These are phyloP conservation scores for Prionchulus punctatus DNA, from an alignment of 2,888 invertebrate genomes.

Conservation along the genomic window DNA sequence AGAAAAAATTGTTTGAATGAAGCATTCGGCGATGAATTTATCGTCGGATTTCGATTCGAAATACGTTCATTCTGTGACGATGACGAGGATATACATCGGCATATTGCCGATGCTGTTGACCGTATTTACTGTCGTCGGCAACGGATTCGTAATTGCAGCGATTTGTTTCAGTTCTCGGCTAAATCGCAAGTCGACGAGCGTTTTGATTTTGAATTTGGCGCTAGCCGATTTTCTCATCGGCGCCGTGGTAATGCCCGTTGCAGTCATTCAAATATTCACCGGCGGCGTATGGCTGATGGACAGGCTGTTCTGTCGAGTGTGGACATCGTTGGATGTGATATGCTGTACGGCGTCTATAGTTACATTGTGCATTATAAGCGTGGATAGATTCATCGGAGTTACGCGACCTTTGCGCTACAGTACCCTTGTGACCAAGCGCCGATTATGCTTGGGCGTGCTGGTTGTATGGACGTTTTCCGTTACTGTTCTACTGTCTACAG, in stretches of 20 bases:
- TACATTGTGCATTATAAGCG: slow-evolving; percentile 8
- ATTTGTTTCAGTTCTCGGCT: no score
- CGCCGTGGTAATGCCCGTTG: slow-evolving; percentile 17
- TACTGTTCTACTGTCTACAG: slow-evolving; percentile 6
- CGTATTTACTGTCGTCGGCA: no score
- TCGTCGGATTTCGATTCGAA: no score
- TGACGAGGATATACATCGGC: no score
- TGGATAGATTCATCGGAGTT: slow-evolving; percentile 11
- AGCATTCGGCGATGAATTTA: no score
- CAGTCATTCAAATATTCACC: slow-evolving; percentile 6
- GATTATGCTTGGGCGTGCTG: not conserved
- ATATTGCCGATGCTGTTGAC: no score
- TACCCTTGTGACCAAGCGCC: slow-evolving; percentile 8
- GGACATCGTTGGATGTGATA: slow-evolving; percentile 9
- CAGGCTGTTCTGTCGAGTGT: slow-evolving; percentile 2
- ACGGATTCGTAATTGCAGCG: no score
- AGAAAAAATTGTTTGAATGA: no score
- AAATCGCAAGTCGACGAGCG: not conserved
- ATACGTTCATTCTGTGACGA: no score
- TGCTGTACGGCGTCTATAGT: slow-evolving; percentile 10
- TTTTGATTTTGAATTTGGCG: not conserved
- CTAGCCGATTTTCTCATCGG: slow-evolving; percentile 7
- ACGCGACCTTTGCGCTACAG: slow-evolving; percentile 11
- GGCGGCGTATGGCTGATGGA: not conserved
- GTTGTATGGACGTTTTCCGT: slow-evolving; percentile 10